Evolutionary conservation across 2,797 vertebrate species (phyloP), one percentile per base, ranked within the genome.

Genomic region (Lacerta agilis): DNA sequence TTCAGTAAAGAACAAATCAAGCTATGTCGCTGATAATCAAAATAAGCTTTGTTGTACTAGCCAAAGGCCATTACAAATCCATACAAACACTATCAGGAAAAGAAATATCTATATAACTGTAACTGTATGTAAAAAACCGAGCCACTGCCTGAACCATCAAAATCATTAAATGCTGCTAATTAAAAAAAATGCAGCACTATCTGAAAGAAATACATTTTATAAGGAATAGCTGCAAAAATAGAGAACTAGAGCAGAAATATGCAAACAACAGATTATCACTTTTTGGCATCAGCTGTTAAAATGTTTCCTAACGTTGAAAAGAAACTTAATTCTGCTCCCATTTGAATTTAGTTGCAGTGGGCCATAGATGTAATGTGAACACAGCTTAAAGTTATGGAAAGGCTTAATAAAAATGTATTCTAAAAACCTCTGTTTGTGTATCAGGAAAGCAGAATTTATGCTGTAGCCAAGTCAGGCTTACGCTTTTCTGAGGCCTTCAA

Each of bases 401-500:
- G 8, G 18, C 38, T n/a, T 80, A 29, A 64, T 69, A 27, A 80
- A 80, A 79, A n/a, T 18, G n/a, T 85, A 76, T 76, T 81, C 64
- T 29, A 89, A 90, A 93, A 92, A 49, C 73, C 87, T 95, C 45
- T 96, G 72, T 94, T 89, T 96, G 86, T 89, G 86, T 80, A 36
- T 80, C 92, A 99, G 99, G 99, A 99, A 96, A 98, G 98, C 96
- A 98, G 99, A 90, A 99, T 99, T 95, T 99, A 99, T 90, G 98
- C 98, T 79, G 98, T 99, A 91, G 99, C 99, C 92, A 99, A 99
- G 94, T 99, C 98, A 90, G 99, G 99, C 91, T 98, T 99, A 95
- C 97, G 97, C 89, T 97, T 99, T 95, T 99, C 98, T 64, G 98
- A 99, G 95, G 98, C 97, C 61, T 97, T 98, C 86, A 97, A 95